Base-by-base conservation (phyloP, 2,113 vertebrate genomes). In the Chamaea fasciata region DNA sequence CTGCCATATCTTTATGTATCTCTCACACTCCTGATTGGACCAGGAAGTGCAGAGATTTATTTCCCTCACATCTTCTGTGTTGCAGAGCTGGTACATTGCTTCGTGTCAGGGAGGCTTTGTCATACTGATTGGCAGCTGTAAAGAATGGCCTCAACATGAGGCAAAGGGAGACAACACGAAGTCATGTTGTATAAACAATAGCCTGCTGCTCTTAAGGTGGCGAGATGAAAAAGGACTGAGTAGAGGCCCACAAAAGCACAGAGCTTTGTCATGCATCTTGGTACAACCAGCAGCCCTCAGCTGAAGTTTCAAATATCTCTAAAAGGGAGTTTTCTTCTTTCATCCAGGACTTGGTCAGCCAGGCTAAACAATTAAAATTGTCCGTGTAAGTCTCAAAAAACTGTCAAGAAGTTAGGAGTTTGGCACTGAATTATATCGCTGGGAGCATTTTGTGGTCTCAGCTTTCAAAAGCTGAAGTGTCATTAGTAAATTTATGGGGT, bases 371-470 rank as follows among this genome's bases (percentile, higher is more conserved):
- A 87, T 67, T 89, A 92, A 84, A 96, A 76, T 55, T 73, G 55
- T 69, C 92, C 57, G 8, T 21, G n/a, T 37, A 79, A 94, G 47
- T 49, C 60, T 73, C 22, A 39, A 37, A 73, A 81, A 78, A 53
- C 33, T 94, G 88, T 96, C 92, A 93, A 42, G 79, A 93, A 97
- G 68, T 95, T 95, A 96, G 92, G 50, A 81, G 35, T 92, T 64
- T 57, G 49, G 27, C 83, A 84, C 91, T 80, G 78, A 56, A 83
- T 94, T 79, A 39, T 89, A 44, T 62, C 20, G 11, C 65, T 78
- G 60, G 68, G 90, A 91, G 42, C 64, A 84, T 77, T 89, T 94
- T 94, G 76, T 86, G 24, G 39, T 89, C 60, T 96, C 84, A 63
- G 77, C 50, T 95, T 97, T 96, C 90, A 89, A 95, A 92, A 92